These are phyloP conservation scores for Gnathonemus longibarbis DNA, from an alignment of 2,113 vertebrate genomes.

Conservation along the genomic window DNA sequence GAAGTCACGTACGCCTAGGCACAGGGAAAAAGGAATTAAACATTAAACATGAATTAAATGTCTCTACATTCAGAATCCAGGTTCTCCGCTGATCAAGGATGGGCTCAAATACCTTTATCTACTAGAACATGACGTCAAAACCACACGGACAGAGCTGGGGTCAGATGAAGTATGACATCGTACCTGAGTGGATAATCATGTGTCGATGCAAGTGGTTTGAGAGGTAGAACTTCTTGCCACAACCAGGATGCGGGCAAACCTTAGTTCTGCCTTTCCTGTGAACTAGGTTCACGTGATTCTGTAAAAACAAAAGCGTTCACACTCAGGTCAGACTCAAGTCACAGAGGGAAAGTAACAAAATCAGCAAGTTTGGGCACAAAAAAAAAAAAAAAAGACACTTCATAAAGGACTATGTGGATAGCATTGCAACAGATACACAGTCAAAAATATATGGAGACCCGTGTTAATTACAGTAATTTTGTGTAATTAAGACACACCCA, in stretches of 20 bases:
- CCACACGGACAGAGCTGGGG: background rate
- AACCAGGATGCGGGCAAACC: slow-evolving; percentile 82
- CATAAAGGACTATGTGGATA: background rate
- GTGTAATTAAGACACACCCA: background rate
- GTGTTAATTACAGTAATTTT: background rate
- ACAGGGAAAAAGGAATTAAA: background rate
- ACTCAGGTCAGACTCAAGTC: background rate
- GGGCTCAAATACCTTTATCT: background rate
- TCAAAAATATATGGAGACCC: background rate
- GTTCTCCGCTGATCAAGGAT: background rate
- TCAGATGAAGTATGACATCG: background rate
- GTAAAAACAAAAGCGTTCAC: background rate
- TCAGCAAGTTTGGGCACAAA: background rate
- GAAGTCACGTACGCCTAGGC: slow-evolving; percentile 75
- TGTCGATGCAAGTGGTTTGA: slow-evolving; percentile 84
- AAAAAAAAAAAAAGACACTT: too few species aligned
- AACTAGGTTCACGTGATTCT: slow-evolving; percentile 86
- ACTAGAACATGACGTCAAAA: background rate
- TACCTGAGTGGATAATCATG: slow-evolving; percentile 89
- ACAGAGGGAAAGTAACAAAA: background rate
- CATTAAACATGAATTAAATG: background rate
- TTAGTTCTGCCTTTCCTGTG: slow-evolving; percentile 86
- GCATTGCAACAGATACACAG: background rate
- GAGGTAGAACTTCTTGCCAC: slow-evolving; percentile 85
- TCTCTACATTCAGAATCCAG: background rate